phyloP scores from a whole-genome alignment of 2,888 invertebrate species.

The Hyalella azteca region DNA sequence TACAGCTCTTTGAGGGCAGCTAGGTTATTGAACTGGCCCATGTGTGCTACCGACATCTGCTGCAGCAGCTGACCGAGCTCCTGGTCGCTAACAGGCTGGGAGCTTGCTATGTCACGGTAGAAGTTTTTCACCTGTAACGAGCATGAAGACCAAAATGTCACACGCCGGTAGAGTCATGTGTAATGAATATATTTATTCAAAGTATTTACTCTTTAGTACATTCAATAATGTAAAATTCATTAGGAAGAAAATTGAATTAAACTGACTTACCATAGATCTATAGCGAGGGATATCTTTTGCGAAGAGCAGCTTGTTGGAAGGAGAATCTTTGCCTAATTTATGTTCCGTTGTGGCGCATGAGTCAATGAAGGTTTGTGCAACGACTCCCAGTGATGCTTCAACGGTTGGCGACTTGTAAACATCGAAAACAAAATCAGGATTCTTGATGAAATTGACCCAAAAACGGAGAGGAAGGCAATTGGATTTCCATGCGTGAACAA shows the following conservation, averaged over 20 bases:
- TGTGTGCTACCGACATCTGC: conserved; percentile 85
- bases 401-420: conserved; percentile 93
- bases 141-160: neutral
- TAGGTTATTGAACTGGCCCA: conserved; percentile 90
- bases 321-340: conserved; percentile 91
- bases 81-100: conserved; percentile 91
- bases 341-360: conserved; percentile 81
- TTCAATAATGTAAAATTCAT: neutral
- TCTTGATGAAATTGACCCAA: conserved; percentile 97
- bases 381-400: conserved; percentile 91
- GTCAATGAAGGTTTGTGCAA: conserved; percentile 96
- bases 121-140: conserved; percentile 81
- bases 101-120: conserved; percentile 82
- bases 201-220: no score
- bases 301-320: conserved; percentile 92
- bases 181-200: neutral
- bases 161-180: no score
- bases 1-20: conserved; percentile 96
- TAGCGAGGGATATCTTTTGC: conserved; percentile 95
- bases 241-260: neutral
- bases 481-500: conserved; percentile 61
- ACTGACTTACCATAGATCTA: conserved; percentile 78
- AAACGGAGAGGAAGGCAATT: conserved; percentile 81
- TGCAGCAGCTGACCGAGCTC: conserved; percentile 94
- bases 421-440: conserved; percentile 96